Evolutionary conservation across 2,113 vertebrate genomes (phyloP).

Genomic region (Choloepus hoffmanni): DNA sequence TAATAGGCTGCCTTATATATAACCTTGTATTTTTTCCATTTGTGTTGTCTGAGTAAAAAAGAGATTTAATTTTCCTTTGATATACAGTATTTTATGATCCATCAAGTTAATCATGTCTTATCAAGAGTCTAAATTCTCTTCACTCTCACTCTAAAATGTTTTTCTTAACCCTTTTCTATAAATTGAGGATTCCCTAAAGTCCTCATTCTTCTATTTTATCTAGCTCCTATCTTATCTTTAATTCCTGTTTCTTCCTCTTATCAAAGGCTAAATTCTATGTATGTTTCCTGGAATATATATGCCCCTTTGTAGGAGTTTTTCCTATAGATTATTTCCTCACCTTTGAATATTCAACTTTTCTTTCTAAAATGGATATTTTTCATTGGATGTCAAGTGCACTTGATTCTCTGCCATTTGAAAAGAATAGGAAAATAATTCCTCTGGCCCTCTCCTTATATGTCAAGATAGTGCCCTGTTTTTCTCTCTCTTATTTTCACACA

Average conservation of each 20-base stretch:
- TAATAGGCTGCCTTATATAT: background rate
- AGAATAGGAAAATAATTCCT: background rate
- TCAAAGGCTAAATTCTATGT: background rate
- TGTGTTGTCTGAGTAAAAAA: background rate
- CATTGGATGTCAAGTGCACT: background rate
- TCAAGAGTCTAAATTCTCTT: background rate
- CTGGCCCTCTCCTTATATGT: background rate
- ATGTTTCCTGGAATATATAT: background rate
- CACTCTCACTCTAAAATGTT: background rate
- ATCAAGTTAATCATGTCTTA: background rate
- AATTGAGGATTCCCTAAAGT: background rate
- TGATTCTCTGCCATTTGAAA: constrained; percentile 18
- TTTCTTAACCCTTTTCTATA: background rate
- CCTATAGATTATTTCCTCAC: background rate
- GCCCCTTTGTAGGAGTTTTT: background rate
- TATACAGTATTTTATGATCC: background rate
- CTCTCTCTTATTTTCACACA: background rate
- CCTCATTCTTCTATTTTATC: background rate
- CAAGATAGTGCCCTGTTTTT: background rate
- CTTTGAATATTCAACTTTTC: background rate
- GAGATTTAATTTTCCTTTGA: background rate
- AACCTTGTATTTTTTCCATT: background rate
- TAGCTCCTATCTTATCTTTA: background rate
- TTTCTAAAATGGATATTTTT: background rate
- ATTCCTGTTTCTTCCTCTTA: background rate